A percentile compares a stretch with the other conserved stretches of the same genome.
These are phyloP conservation scores for Synergus laeviventris DNA, from an alignment of 2,888 invertebrate species.

Conservation along the genomic window DNA sequence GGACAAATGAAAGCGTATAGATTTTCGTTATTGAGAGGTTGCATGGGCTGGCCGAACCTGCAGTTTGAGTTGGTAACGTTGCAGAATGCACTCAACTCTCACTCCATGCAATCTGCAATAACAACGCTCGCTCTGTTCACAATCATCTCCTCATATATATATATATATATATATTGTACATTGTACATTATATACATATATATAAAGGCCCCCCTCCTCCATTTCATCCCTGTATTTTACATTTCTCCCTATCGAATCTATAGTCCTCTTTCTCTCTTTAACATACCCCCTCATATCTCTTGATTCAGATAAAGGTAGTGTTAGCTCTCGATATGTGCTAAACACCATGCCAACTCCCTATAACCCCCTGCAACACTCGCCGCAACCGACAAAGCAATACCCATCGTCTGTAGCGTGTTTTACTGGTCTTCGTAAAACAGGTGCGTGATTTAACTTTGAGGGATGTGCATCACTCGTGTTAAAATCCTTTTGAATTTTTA, in stretches of 20 bases:
- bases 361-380: constrained; percentile 52
- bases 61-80: constrained; percentile 62
- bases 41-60: constrained; percentile 60
- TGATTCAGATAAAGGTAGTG: constrained; percentile 59
- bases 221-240: constrained; percentile 24
- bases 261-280: neutral
- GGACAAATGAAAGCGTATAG: constrained; percentile 72
- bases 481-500: constrained; percentile 22
- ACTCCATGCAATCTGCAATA: constrained; percentile 71
- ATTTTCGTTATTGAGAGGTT: constrained; percentile 72
- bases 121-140: constrained; percentile 68
- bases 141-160: constrained; percentile 45
- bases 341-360: constrained; percentile 59
- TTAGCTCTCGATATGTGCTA: constrained; percentile 56
- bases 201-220: constrained; percentile 14
- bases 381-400: constrained; percentile 49
- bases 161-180: no score
- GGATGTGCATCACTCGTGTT: constrained; percentile 14
- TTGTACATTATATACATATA: no score
- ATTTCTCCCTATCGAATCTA: constrained; percentile 27
- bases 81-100: constrained; percentile 68
- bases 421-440: constrained; percentile 54
- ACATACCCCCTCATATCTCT: neutral
- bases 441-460: constrained; percentile 55
- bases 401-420: constrained; percentile 55